Percentiles rank a stretch among this genome's conserved stretches.
These are phyloP conservation scores for Brachirus orientalis DNA, from an alignment of 2,113 vertebrate species.

Conservation along the genomic window DNA sequence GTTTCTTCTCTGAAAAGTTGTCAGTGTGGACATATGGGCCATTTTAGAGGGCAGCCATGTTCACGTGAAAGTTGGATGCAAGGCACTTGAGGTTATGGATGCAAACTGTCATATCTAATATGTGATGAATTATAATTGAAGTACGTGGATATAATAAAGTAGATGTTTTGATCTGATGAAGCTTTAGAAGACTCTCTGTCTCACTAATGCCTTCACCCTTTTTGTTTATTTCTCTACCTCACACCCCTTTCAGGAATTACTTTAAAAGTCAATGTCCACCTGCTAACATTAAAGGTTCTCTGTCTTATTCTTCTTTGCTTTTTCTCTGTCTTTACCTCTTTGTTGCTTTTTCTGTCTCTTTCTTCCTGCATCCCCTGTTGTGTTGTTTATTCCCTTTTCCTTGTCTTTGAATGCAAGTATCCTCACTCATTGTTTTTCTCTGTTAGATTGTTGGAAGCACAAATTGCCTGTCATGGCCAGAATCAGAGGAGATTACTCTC, in stretches of 20 bases:
- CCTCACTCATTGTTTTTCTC: constrained; percentile 9
- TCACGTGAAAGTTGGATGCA: too few species aligned
- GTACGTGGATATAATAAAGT: neutral
- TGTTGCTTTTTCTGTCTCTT: neutral
- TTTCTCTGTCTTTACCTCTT: constrained; percentile 9
- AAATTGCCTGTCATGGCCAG: constrained; percentile 64
- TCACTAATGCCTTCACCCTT: neutral
- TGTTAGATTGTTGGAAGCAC: constrained; percentile 37
- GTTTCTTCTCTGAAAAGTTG: neutral
- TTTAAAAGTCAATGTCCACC: constrained; percentile 41
- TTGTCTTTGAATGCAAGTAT: constrained; percentile 9
- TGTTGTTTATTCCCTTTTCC: too few species aligned
- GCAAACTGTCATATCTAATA: too few species aligned
- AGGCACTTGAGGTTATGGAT: too few species aligned
- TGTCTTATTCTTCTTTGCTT: constrained; percentile 1
- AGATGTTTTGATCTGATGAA: constrained; percentile 5
- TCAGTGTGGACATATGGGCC: too few species aligned
- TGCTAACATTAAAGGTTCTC: constrained; percentile 34
- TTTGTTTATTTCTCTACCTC: neutral
- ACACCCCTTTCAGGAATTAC: constrained; percentile 16
- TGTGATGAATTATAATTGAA: too few species aligned
- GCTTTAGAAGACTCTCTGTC: neutral
- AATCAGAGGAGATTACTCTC: constrained; percentile 55
- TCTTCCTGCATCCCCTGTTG: neutral
- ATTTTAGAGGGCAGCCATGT: too few species aligned